These are phyloP conservation scores for Drosophila villosipedis DNA, from an alignment of 2,888 invertebrate species.

Conservation along the genomic window DNA sequence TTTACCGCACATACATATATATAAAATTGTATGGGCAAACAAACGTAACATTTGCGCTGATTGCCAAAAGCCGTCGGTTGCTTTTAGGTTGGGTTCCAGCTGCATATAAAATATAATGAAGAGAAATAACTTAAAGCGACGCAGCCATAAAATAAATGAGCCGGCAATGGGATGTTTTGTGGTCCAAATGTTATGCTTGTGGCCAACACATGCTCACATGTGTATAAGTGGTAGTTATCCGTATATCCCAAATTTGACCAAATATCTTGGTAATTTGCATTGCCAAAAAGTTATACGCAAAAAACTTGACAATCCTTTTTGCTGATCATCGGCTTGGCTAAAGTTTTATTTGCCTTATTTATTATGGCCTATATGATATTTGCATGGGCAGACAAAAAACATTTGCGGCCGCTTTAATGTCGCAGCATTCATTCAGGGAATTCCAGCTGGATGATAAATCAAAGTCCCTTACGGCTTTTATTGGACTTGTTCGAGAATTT, in stretches of 20 bases:
- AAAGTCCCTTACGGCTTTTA: conserved; percentile 72
- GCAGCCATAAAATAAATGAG: conserved; percentile 76
- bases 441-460: conserved; percentile 66
- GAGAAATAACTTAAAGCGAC: conserved; percentile 78
- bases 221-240: conserved; percentile 26
- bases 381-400: conserved; percentile 41
- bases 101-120: conserved; percentile 76
- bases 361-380: conserved; percentile 61
- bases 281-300: conserved; percentile 46
- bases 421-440: conserved; percentile 56
- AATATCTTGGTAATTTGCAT: conserved; percentile 74
- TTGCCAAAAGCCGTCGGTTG: conserved; percentile 67
- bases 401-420: conserved; percentile 65
- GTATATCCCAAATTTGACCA: conserved; percentile 23
- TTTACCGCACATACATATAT: conserved; percentile 26
- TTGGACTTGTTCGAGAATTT: conserved; percentile 76
- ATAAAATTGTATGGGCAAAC: conserved; percentile 65
- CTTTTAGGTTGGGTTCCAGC: conserved; percentile 26
- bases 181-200: conserved; percentile 57
- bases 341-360: conserved; percentile 61
- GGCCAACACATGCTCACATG: conserved; percentile 51
- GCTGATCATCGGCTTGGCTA: conserved; percentile 37
- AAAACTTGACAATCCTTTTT: conserved; percentile 57
- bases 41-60: conserved; percentile 74
- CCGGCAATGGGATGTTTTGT: conserved; percentile 71